Base-by-base conservation (phyloP, 2,888 invertebrate species). In the Psococerastis gibbosa region DNA sequence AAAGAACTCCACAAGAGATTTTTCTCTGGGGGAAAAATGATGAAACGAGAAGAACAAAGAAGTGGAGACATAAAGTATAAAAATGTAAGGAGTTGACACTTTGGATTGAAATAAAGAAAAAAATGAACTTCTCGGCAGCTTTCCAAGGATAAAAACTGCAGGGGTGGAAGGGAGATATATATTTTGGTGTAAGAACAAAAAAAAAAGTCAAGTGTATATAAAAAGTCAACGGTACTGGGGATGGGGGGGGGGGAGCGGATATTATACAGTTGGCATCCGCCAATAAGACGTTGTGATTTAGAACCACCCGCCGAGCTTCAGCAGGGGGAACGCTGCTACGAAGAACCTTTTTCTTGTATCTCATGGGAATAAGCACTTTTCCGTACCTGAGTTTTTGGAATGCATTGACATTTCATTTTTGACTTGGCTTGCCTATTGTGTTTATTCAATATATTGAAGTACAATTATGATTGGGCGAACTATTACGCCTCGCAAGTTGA, bases 181-280 rank as follows among this genome's bases (percentile, higher is more conserved):
- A 38, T 38, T 38, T 38, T 38, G n/a, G 38, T 22, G 22, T 22
- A 38, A 38, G 38, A 38, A 38, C 38, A 38, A 38, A 38, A 38
- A 33, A 33, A 38, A 34, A 34, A 16, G 38, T 38, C 20, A 38
- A 38, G 38, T 38, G 38, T 38, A 38, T 38, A 38, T 38, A 38
- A 38, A 38, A 38, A 38, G 22, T 17, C 16, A 38, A 15, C 15
- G 33, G 17, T 6, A 33, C 16, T 16, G 9, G 17, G 17, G 17
- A 33, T 6, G 33, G 20, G 38, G n/a, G 38, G 38, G 38, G 38
- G 38, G 16, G 8, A 20, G 20, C n/a, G 38, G 20, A 38, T 20
- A 38, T 38, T 38, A 38, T 38, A 38, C 38, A 38, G 38, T 38
- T 38, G 38, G 38, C 38, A 38, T 38, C 18, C 17, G 20, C 27